phyloP scores from a whole-genome alignment of 2,888 invertebrate genomes.

The Galerucella nymphaeae region DNA sequence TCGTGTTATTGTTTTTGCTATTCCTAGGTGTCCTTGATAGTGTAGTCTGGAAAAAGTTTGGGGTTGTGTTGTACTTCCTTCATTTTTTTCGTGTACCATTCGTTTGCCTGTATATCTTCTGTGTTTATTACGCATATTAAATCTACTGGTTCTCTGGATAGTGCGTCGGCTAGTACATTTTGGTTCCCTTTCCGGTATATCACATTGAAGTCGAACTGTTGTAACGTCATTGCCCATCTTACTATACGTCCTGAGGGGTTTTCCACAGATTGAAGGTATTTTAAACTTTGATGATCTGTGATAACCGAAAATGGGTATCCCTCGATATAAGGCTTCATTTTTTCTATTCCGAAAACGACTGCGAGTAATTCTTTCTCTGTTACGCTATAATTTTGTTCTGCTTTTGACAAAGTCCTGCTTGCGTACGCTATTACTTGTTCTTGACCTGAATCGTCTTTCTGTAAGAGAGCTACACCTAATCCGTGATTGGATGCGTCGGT shows the following conservation, averaged over 20 bases:
- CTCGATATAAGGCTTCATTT: constrained; percentile 34
- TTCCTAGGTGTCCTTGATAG: constrained; percentile 34
- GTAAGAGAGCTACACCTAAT: constrained; percentile 47
- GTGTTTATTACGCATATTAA: not conserved
- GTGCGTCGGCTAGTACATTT: constrained; percentile 12
- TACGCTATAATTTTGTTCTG: constrained; percentile 41
- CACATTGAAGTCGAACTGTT: constrained; percentile 11
- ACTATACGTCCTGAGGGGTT: constrained; percentile 27
- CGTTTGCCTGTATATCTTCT: not conserved
- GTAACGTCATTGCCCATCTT: constrained; percentile 29
- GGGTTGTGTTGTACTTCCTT: not conserved
- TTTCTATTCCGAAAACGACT: constrained; percentile 49
- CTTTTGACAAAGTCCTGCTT: constrained; percentile 37
- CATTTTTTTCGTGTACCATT: not conserved
- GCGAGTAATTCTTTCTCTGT: constrained; percentile 52
- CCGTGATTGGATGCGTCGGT: constrained; percentile 46
- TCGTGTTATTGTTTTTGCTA: constrained; percentile 16
- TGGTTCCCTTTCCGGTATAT: constrained; percentile 8
- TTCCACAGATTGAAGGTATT: constrained; percentile 40
- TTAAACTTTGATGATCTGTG: constrained; percentile 49
- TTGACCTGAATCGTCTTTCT: constrained; percentile 32
- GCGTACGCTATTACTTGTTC: constrained; percentile 46
- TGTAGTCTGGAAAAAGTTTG: constrained; percentile 16
- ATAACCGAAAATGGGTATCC: constrained; percentile 48
- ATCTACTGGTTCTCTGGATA: constrained; percentile 5